Evolutionary conservation across 2,888 invertebrate species (phyloP), one percentile per base, ranked within the genome.

Genomic region (Oxyteleia sp.): DNA sequence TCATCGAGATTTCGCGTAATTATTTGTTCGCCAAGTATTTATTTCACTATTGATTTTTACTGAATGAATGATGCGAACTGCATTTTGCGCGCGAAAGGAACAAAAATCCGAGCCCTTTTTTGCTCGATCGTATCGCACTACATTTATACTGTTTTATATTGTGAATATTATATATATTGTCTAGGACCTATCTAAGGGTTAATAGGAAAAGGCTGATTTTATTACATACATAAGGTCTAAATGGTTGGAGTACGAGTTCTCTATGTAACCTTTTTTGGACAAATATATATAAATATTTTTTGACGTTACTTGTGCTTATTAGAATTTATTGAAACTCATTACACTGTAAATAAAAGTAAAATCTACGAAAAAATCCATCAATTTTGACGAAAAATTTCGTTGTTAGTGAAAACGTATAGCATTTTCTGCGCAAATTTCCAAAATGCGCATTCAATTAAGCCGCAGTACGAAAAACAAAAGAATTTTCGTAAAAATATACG

Each of bases 191-290:
- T 71, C 41, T 49, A 78, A 84, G 78, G 82, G 79, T 85, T 38
- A 82, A 87, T 85, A 81, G 82, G 87, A 86, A 86, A 87, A 88
- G 86, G 86, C 88, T 89, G 88, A 88, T 86, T 80, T 82, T 85
- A 86, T 64, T 82, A 85, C 59, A 32, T 81, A 79, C 80, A 47
- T 76, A 68, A 81, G 78, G 41, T 79, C 5, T 61, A 45, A 49
- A 76, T 68, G 15, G 43, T 66, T 45, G 13, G 43, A 55, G 23
- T 59, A 41, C 64, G 20, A 72, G 47, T 69, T 72, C 41, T 41
- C 32, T 66, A 53, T 53, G 26, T 53, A 45, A 3, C 51, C 26
- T 64, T 79, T 43, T 47, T 41, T 38, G 1, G 43, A 26, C 13
- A 43, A 59, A n/a, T n/a, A n/a, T n/a, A 23, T 23, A 2, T 23